These are phyloP conservation scores for Pterostichus madidus DNA, from an alignment of 2,888 invertebrate genomes.

Conservation along the genomic window DNA sequence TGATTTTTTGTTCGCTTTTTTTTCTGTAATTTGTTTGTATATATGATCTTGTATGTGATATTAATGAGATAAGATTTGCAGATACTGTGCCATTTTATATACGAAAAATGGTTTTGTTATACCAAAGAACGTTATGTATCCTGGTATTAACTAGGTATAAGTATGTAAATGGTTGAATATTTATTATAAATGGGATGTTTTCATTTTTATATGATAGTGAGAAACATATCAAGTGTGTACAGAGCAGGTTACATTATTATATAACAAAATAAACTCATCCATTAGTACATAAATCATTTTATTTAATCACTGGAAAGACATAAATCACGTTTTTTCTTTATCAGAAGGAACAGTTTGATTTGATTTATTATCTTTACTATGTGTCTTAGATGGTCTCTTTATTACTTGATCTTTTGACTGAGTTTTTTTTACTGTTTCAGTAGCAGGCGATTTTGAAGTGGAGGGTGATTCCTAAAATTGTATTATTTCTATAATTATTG, in stretches of 20 bases:
- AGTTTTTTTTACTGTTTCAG: conserved; percentile 66
- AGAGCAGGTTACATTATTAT: conserved; percentile 65
- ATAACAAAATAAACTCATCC: conserved; percentile 61
- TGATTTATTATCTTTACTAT: conserved; percentile 1
- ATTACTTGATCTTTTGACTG: background rate
- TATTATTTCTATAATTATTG: background rate
- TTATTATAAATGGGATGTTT: conserved; percentile 65
- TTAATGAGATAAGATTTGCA: conserved; percentile 64
- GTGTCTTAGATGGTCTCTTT: background rate
- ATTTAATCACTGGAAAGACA: conserved; percentile 5
- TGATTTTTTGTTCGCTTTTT: conserved; percentile 35
- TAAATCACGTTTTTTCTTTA: background rate
- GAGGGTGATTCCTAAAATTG: conserved; percentile 41
- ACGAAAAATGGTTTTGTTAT: conserved; percentile 65
- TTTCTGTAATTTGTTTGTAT: conserved; percentile 61
- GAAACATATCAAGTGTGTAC: conserved; percentile 66
- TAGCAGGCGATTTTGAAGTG: conserved; percentile 64
- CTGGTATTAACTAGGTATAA: conserved; percentile 60
- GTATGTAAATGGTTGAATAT: conserved; percentile 63
- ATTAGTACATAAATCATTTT: conserved; percentile 37
- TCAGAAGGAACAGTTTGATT: background rate
- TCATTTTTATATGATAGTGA: conserved; percentile 67
- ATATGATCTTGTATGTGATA: conserved; percentile 66
- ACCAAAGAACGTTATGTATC: conserved; percentile 63
- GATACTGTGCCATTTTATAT: conserved; percentile 66